Percentiles rank a stretch among this genome's conserved stretches.
These are phyloP conservation scores for Cheilinus undulatus DNA, from an alignment of 2,113 vertebrate genomes.

Conservation along the genomic window DNA sequence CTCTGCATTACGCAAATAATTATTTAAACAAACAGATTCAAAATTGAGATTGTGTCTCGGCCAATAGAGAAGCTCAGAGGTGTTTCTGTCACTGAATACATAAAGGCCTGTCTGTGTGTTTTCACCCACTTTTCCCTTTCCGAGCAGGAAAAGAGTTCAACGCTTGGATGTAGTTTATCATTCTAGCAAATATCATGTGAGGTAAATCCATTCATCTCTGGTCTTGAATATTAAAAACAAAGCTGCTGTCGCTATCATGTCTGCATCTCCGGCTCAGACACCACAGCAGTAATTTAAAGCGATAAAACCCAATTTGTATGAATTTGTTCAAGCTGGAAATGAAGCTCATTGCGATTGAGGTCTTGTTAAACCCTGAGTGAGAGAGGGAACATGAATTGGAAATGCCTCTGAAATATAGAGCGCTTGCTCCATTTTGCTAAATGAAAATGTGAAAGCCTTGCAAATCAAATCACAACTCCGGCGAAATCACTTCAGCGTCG, in stretches of 20 bases:
- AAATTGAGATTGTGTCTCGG: too few species aligned
- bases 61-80: too few species aligned
- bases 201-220: background rate
- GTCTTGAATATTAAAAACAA: constrained; percentile 27
- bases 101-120: too few species aligned
- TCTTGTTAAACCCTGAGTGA: constrained; percentile 57
- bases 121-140: background rate
- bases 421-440: constrained; percentile 36
- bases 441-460: constrained; percentile 57
- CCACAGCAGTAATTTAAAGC: constrained; percentile 55
- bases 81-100: too few species aligned
- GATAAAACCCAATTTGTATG: constrained; percentile 68
- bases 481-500: constrained; percentile 24
- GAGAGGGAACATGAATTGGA: constrained; percentile 49
- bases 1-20: too few species aligned
- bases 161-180: background rate
- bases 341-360: constrained; percentile 62
- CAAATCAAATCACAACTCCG: constrained; percentile 50
- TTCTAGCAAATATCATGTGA: background rate
- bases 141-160: background rate
- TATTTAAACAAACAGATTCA: too few species aligned
- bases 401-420: constrained; percentile 57
- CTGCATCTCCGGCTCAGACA: constrained; percentile 46
- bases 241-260: constrained; percentile 40
- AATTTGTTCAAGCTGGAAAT: constrained; percentile 68